Conservation (phyloP, 2,888 invertebrate genomes). For the Pyrochroa serraticornis region DNA sequence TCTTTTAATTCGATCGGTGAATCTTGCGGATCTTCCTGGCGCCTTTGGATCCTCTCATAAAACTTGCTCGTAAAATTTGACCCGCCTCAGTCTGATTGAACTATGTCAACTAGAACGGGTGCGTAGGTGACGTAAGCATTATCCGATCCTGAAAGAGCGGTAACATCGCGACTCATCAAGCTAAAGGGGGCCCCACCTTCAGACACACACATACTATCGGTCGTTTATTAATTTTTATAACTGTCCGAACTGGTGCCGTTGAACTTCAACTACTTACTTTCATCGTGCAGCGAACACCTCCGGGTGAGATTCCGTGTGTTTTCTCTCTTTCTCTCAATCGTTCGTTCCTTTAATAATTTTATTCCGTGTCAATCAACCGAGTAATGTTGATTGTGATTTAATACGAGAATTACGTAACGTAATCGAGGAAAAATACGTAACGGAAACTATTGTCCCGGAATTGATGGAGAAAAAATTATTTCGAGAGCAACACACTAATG, state of each 20-base stretch:
- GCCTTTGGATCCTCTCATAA: conserved; percentile 11
- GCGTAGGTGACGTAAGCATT: conserved; percentile 20
- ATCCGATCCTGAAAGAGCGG: conserved; percentile 21
- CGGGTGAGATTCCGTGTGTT: no score
- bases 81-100: conserved; percentile 26
- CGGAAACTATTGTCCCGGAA: conserved; percentile 13
- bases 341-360: conserved; percentile 8
- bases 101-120: conserved; percentile 22
- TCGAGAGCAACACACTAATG: conserved; percentile 10
- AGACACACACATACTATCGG: conserved; percentile 16
- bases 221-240: conserved; percentile 41
- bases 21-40: not conserved
- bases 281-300: conserved; percentile 4
- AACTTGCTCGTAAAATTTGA: conserved; percentile 24
- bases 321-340: not conserved
- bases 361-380: conserved; percentile 15
- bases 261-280: conserved; percentile 17
- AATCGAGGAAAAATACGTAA: conserved; percentile 18
- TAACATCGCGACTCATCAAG: conserved; percentile 19
- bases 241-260: conserved; percentile 33
- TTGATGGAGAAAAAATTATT: conserved; percentile 1
- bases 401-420: conserved; percentile 10
- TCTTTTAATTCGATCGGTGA: no score
- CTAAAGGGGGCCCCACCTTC: conserved; percentile 32
- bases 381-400: conserved; percentile 3